Percentiles rank a stretch among this genome's conserved stretches.
Evolutionary conservation across 2,888 invertebrate genomes (phyloP).

Genomic region (Branchellion lobata): DNA sequence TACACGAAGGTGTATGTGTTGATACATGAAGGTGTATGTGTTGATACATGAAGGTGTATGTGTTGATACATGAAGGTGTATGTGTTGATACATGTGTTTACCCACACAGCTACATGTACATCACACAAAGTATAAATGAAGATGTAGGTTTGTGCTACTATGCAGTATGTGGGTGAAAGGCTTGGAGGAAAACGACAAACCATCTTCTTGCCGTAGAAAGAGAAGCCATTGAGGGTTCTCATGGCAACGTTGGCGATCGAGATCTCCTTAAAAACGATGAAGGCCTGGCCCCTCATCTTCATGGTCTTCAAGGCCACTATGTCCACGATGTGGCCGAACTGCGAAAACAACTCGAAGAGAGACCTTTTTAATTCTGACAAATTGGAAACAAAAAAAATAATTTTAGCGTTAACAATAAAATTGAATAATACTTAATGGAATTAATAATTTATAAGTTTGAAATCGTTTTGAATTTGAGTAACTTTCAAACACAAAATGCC

Average conservation of each 20-base stretch:
- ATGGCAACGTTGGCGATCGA: slow-evolving; percentile 92
- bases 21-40: too few species aligned
- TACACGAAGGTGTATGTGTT: too few species aligned
- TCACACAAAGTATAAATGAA: not conserved
- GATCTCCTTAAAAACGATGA: slow-evolving; percentile 96
- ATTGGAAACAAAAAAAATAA: slow-evolving; percentile 53
- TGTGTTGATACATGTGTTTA: too few species aligned
- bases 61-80: too few species aligned
- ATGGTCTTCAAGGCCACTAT: slow-evolving; percentile 93
- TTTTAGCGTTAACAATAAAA: not conserved
- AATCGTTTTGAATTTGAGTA: not conserved
- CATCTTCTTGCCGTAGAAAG: slow-evolving; percentile 99
- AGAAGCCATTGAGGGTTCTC: slow-evolving; percentile 95
- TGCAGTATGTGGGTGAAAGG: too few species aligned
- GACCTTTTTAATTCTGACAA: slow-evolving; percentile 86
- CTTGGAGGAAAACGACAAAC: too few species aligned
- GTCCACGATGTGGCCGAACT: slow-evolving; percentile 96
- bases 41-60: too few species aligned
- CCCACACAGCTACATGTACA: not conserved
- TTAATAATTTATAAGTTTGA: not conserved
- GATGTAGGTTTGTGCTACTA: not conserved
- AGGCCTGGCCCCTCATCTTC: slow-evolving; percentile 97
- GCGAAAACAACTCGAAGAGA: slow-evolving; percentile 96
- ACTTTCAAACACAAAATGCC: too few species aligned
- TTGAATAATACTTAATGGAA: not conserved